Evolutionary conservation across 2,113 vertebrate genomes (phyloP).

Genomic region (Trinectes maculatus): DNA sequence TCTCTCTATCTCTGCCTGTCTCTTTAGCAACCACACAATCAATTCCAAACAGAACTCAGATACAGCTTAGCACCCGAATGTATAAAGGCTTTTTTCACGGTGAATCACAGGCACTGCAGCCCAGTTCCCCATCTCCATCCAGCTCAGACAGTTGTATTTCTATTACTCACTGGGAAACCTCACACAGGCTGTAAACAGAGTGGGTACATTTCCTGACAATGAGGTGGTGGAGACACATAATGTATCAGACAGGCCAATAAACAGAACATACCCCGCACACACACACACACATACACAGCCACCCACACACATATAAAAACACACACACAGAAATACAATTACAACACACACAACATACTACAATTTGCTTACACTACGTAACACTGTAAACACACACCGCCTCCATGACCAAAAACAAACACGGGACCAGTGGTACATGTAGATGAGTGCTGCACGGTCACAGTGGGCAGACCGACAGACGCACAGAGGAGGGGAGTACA

Average conservation of each 20-base stretch:
- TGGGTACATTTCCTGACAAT: constrained; percentile 70
- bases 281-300: not conserved
- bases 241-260: constrained; percentile 69
- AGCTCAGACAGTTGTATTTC: constrained; percentile 73
- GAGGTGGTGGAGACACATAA: constrained; percentile 68
- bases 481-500: constrained; percentile 62
- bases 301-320: too few species aligned
- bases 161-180: constrained; percentile 70
- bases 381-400: constrained; percentile 48
- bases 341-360: constrained; percentile 20
- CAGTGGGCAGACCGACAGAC: constrained; percentile 53
- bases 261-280: constrained; percentile 46
- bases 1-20: constrained; percentile 56
- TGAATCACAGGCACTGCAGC: constrained; percentile 67
- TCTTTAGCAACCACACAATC: constrained; percentile 76
- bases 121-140: constrained; percentile 64
- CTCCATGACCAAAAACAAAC: constrained; percentile 52
- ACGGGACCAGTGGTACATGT: constrained; percentile 44
- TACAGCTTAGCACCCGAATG: constrained; percentile 68
- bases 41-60: constrained; percentile 75
- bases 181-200: constrained; percentile 64
- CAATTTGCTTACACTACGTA: constrained; percentile 31
- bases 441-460: constrained; percentile 61
- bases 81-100: constrained; percentile 64
- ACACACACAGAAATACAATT: too few species aligned